A percentile compares a stretch with the other conserved stretches of the same genome.
Conservation (phyloP, 1,140 invertebrate genomes). For the Leptinotarsa defecta region DNA sequence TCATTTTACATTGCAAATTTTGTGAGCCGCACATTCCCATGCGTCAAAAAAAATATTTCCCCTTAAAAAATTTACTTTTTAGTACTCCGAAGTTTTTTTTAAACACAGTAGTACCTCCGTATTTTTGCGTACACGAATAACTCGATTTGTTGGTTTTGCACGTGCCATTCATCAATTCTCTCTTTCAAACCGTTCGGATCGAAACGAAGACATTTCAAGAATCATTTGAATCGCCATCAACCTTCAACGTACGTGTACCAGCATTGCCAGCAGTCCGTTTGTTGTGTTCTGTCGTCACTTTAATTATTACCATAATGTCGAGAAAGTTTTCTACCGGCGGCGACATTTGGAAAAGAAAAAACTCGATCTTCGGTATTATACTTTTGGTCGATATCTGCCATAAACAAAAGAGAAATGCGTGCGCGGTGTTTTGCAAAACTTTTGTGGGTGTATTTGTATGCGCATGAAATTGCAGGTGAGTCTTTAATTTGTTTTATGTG, state of each 20-base stretch:
- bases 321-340: conserved; percentile 2
- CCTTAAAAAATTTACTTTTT: too few species aligned
- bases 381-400: not conserved
- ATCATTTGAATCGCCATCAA: not conserved
- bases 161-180: too few species aligned
- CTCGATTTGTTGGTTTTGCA: too few species aligned
- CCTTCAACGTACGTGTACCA: not conserved
- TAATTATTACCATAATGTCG: conserved; percentile 1
- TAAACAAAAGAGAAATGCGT: not conserved
- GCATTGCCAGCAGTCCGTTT: not conserved
- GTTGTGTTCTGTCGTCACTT: not conserved
- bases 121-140: too few species aligned
- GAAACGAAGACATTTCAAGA: not conserved
- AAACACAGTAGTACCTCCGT: too few species aligned
- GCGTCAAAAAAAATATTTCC: too few species aligned
- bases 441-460: not conserved
- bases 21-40: too few species aligned
- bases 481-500: not conserved
- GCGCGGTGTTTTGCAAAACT: not conserved
- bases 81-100: too few species aligned
- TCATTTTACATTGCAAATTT: too few species aligned
- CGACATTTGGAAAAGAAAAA: not conserved
- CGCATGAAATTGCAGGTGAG: not conserved
- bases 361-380: not conserved
- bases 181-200: too few species aligned